Percentiles rank a stretch among this genome's conserved stretches.
phyloP scores from a whole-genome alignment of 2,113 vertebrate genomes.

The Sialia sialis region DNA sequence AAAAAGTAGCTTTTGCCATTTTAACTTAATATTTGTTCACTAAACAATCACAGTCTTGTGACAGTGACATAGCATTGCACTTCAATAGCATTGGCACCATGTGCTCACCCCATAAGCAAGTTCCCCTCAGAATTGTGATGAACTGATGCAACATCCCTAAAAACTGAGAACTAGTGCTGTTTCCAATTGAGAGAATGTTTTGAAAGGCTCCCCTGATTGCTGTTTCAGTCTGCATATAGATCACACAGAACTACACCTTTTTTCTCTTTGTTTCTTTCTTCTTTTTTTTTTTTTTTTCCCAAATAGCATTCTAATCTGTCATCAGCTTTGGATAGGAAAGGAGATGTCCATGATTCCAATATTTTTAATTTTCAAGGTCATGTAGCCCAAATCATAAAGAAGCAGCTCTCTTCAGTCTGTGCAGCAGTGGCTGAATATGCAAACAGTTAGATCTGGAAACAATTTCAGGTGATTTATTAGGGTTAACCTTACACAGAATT shows the following conservation, averaged over 20 bases:
- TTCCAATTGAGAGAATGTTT: neutral
- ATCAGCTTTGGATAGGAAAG: neutral
- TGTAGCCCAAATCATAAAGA: neutral
- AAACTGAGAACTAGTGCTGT: neutral
- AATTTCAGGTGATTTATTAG: neutral
- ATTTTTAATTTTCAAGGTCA: slow-evolving; percentile 21
- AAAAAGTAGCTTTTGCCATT: neutral
- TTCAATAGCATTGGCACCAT: neutral
- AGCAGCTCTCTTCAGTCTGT: neutral
- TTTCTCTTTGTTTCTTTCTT: neutral
- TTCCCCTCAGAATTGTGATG: neutral
- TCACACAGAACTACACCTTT: neutral
- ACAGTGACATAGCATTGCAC: neutral
- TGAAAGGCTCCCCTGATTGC: neutral
- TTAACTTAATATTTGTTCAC: neutral
- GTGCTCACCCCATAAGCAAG: neutral
- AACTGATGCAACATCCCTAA: neutral
- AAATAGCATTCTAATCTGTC: neutral
- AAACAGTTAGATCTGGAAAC: slow-evolving; percentile 27
- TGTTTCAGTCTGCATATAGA: neutral
- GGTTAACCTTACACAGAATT: neutral
- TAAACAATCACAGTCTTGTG: neutral
- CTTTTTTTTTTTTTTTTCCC: too few relatives aligned
- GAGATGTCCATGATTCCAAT: neutral
- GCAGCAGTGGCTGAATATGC: neutral